Conservation (phyloP, 2,888 invertebrate genomes). For the Scaptomyza caliginosa region DNA sequence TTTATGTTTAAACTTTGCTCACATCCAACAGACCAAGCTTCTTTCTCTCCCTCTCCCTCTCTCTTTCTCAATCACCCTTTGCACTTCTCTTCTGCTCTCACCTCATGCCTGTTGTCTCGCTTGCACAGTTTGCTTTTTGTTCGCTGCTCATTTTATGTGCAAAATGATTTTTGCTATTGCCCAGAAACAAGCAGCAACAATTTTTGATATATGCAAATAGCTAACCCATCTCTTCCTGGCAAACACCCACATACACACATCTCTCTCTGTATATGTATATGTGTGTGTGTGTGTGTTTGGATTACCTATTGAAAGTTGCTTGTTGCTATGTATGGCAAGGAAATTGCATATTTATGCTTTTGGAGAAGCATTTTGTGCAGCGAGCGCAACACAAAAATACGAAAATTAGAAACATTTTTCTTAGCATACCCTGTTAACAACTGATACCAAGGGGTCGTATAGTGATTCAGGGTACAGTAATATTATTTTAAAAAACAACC, state of each 20-base stretch:
- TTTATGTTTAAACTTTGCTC: constrained; percentile 58
- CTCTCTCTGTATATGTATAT: background rate
- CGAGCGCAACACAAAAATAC: constrained; percentile 23
- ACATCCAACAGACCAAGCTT: background rate
- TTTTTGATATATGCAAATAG: constrained; percentile 71
- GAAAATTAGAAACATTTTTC: constrained; percentile 53
- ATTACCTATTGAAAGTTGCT: constrained; percentile 41
- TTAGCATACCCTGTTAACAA: constrained; percentile 1
- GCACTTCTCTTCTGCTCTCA: background rate
- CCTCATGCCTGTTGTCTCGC: background rate
- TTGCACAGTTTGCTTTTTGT: constrained; percentile 2
- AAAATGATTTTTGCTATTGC: constrained; percentile 57
- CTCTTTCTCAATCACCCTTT: no score
- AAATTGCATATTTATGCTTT: constrained; percentile 73
- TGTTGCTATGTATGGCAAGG: constrained; percentile 33
- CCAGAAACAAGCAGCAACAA: constrained; percentile 30
- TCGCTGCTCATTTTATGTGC: constrained; percentile 64
- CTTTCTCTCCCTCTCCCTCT: background rate
- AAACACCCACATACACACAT: background rate
- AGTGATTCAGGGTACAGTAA: no score
- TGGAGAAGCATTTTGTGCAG: constrained; percentile 44
- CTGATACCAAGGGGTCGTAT: background rate
- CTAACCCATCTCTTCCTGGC: constrained; percentile 34
- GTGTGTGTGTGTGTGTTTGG: background rate
- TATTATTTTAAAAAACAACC: background rate